Percentiles rank a stretch among this genome's conserved stretches.
These are phyloP conservation scores for Oceanodroma tethys DNA, from an alignment of 2,113 vertebrate genomes.

Conservation along the genomic window DNA sequence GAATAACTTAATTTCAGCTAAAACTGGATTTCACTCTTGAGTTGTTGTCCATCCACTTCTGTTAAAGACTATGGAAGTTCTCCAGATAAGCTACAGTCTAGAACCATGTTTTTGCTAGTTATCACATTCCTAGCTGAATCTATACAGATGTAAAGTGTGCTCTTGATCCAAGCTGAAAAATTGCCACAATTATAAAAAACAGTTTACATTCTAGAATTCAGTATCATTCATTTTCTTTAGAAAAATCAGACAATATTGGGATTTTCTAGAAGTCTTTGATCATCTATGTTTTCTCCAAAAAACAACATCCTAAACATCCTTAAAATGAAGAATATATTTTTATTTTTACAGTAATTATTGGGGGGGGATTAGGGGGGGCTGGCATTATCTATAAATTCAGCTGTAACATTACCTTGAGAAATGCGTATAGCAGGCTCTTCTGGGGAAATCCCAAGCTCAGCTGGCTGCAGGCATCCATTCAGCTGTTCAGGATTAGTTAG, in stretches of 20 bases:
- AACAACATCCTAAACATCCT: background rate
- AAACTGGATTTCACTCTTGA: background rate
- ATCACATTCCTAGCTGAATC: background rate
- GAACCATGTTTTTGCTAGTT: background rate
- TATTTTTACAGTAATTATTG: background rate
- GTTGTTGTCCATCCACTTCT: background rate
- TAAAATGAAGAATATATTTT: background rate
- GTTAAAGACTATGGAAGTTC: background rate
- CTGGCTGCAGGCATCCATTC: background rate
- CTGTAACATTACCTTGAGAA: background rate
- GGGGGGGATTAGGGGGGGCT: background rate
- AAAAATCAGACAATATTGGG: background rate
- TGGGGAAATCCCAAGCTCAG: background rate
- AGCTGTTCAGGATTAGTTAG: background rate
- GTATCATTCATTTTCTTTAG: background rate
- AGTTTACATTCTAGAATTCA: background rate
- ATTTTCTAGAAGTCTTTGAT: background rate
- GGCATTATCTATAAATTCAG: background rate
- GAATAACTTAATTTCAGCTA: background rate
- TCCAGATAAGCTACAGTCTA: background rate
- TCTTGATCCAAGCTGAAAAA: background rate
- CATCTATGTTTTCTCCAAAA: background rate
- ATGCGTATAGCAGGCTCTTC: background rate
- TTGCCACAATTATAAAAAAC: background rate
- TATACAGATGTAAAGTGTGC: background rate